A percentile compares a stretch with the other conserved stretches of the same genome.
Evolutionary conservation across 2,888 invertebrate species (phyloP).

Genomic region (Conops quadrifasciatus): DNA sequence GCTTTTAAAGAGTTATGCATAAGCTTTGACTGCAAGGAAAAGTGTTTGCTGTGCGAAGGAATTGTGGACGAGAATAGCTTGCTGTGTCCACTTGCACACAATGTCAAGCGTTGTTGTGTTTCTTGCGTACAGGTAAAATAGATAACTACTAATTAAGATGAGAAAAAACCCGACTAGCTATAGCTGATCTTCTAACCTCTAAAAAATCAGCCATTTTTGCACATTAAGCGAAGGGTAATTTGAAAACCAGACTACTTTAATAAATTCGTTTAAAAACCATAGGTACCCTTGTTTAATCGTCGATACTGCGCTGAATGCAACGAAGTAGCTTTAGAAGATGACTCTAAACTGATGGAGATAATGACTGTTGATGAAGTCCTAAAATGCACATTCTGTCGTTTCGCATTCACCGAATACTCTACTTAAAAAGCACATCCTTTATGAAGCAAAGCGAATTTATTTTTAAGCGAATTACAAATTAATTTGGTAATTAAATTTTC

Average conservation of each 20-base stretch:
- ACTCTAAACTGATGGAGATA: conserved; percentile 49
- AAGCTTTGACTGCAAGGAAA: conserved; percentile 37
- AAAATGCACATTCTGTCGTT: conserved; percentile 50
- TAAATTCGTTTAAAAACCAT: conserved; percentile 33
- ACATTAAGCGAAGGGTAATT: too few species aligned
- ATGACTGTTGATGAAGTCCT: conserved; percentile 47
- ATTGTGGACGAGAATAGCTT: conserved; percentile 39
- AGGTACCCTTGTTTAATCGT: conserved; percentile 49
- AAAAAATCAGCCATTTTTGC: too few species aligned
- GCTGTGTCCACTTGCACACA: conserved; percentile 47
- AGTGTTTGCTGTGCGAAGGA: conserved; percentile 47
- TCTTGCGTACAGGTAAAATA: conserved; percentile 55
- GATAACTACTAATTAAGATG: too few species aligned
- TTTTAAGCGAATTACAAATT: not conserved
- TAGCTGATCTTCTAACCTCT: too few species aligned
- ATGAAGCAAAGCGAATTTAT: conserved; percentile 31
- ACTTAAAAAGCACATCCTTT: conserved; percentile 18
- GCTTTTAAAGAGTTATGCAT: conserved; percentile 14
- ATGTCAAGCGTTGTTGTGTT: conserved; percentile 52
- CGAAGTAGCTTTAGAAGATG: conserved; percentile 45
- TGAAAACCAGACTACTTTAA: too few species aligned
- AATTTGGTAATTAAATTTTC: conserved; percentile 16
- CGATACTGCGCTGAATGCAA: conserved; percentile 55
- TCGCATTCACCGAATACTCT: conserved; percentile 19
- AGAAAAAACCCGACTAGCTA: too few species aligned